These are phyloP conservation scores for Schizotus pectinicornis DNA, from an alignment of 2,888 invertebrate species.

Conservation along the genomic window DNA sequence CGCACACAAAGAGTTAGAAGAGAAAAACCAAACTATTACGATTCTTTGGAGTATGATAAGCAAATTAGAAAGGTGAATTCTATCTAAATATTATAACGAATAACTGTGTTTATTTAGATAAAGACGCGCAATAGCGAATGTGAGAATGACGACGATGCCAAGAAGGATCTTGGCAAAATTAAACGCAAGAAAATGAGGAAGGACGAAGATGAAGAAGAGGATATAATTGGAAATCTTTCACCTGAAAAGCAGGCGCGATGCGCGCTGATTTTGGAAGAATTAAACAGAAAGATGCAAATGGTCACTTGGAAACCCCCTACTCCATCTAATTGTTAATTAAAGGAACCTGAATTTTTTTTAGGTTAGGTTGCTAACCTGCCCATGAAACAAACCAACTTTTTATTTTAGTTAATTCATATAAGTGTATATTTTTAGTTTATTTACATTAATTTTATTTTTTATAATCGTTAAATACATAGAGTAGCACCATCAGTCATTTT, in stretches of 20 bases:
- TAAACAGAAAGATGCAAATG: conserved; percentile 77
- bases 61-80: conserved; percentile 68
- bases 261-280: conserved; percentile 75
- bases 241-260: conserved; percentile 76
- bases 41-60: conserved; percentile 80
- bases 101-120: conserved; percentile 40
- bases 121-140: conserved; percentile 59
- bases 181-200: conserved; percentile 54
- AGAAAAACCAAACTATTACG: conserved; percentile 83
- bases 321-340: too few relatives aligned
- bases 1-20: conserved; percentile 76
- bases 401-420: too few relatives aligned
- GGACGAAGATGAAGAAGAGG: conserved; percentile 58
- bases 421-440: too few relatives aligned
- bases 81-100: conserved; percentile 1
- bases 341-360: too few relatives aligned
- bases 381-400: too few relatives aligned
- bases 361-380: too few relatives aligned
- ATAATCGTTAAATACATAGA: too few relatives aligned
- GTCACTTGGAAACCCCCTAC: conserved; percentile 79
- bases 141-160: conserved; percentile 63
- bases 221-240: conserved; percentile 55
- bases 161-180: conserved; percentile 51
- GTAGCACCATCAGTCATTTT: too few relatives aligned
- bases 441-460: too few relatives aligned